Evolutionary conservation across 2,113 vertebrate species (phyloP).

Genomic region (Lipotes vexillifer): DNA sequence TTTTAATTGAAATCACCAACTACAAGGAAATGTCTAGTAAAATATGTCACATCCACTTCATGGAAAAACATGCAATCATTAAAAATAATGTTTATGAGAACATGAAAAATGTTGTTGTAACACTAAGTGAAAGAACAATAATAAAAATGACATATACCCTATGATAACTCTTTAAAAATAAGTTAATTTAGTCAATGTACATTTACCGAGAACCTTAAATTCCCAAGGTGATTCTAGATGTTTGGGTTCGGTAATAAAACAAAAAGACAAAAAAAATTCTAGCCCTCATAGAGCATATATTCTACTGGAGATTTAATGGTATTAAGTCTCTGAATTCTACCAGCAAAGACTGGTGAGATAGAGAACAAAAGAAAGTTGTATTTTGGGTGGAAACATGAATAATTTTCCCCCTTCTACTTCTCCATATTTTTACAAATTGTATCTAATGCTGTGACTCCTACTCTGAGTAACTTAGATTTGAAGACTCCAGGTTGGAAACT

Average conservation of each 20-base stretch:
- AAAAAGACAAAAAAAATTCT: background rate
- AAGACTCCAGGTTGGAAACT: background rate
- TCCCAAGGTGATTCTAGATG: background rate
- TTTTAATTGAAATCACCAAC: background rate
- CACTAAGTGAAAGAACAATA: background rate
- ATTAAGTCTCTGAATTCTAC: background rate
- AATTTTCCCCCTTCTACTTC: background rate
- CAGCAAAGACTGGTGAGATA: background rate
- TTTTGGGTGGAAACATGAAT: background rate
- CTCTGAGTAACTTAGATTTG: background rate
- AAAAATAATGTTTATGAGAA: constrained; percentile 25
- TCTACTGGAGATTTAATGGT: background rate
- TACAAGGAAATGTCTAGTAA: constrained; percentile 14
- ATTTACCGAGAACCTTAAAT: background rate
- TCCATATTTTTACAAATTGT: background rate
- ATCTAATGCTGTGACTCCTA: background rate
- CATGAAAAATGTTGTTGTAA: constrained; percentile 19
- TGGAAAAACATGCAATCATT: constrained; percentile 7
- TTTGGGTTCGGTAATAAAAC: background rate
- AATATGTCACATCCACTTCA: background rate
- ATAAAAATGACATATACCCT: background rate
- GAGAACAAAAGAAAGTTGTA: background rate
- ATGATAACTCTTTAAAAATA: background rate
- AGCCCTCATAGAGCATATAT: background rate
- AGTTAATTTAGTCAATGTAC: background rate